Percentiles rank a stretch among this genome's conserved stretches.
phyloP scores from a whole-genome alignment of 2,113 vertebrate genomes.

The Melozone crissalis region DNA sequence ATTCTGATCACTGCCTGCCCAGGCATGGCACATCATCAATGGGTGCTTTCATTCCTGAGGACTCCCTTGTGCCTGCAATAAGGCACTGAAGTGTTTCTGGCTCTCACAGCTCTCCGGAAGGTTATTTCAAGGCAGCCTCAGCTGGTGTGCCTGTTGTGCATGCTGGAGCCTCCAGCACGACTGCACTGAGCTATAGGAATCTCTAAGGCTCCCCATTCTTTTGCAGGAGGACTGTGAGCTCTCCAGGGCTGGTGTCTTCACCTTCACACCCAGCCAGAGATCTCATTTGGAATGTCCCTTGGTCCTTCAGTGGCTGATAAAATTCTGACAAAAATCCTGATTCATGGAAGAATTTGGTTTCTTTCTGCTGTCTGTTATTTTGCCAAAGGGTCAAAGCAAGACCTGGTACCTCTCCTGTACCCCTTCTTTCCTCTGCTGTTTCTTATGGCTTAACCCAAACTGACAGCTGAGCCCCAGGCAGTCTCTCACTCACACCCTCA shows the following conservation, averaged over 20 bases:
- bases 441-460: neutral
- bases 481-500: rapidly evolving
- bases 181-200: neutral
- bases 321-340: neutral
- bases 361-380: neutral
- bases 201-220: too few species aligned
- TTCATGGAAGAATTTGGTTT: neutral
- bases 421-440: neutral
- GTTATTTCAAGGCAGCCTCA: slow-evolving; percentile 11
- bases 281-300: neutral
- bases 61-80: neutral
- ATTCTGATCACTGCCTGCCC: neutral
- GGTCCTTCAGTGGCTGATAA: neutral
- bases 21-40: neutral
- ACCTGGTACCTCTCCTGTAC: neutral
- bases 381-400: neutral
- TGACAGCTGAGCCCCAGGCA: neutral
- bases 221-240: neutral
- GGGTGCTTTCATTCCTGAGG: slow-evolving; percentile 4
- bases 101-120: slow-evolving; percentile 7
- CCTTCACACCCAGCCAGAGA: neutral
- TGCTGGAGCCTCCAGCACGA: neutral
- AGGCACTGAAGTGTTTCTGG: neutral
- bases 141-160: neutral
- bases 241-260: neutral